These are phyloP conservation scores for Drosophila falleni DNA, from an alignment of 2,888 invertebrate genomes.

Conservation along the genomic window DNA sequence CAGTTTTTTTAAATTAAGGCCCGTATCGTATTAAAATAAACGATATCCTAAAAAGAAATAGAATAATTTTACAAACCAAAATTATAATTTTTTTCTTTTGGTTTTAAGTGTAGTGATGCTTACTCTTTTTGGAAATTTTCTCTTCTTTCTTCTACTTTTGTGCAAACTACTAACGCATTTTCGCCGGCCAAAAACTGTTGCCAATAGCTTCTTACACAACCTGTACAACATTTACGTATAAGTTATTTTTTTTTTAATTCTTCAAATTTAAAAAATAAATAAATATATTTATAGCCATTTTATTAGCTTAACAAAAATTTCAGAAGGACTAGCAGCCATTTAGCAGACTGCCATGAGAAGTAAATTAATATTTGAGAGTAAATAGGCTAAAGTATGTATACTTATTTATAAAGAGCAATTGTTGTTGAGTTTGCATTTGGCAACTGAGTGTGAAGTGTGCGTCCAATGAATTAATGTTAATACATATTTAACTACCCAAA, in stretches of 20 bases:
- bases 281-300: background rate
- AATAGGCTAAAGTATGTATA: conserved; percentile 8
- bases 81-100: no score
- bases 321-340: conserved; percentile 3
- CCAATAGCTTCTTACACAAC: conserved; percentile 4
- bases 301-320: conserved; percentile 1
- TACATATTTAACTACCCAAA: conserved; percentile 45
- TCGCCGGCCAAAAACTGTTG: background rate
- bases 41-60: no score
- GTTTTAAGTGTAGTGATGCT: no score
- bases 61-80: no score
- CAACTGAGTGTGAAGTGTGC: conserved; percentile 34
- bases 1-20: no score
- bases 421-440: conserved; percentile 21
- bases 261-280: background rate
- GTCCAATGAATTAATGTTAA: conserved; percentile 48
- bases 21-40: no score
- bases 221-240: background rate
- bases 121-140: background rate
- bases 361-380: background rate
- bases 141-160: background rate
- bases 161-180: background rate
- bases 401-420: conserved; percentile 4
- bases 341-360: conserved; percentile 5
- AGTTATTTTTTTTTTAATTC: background rate